These are phyloP conservation scores for Cavia porcellus DNA, from an alignment of 2,113 vertebrate genomes.

Conservation along the genomic window DNA sequence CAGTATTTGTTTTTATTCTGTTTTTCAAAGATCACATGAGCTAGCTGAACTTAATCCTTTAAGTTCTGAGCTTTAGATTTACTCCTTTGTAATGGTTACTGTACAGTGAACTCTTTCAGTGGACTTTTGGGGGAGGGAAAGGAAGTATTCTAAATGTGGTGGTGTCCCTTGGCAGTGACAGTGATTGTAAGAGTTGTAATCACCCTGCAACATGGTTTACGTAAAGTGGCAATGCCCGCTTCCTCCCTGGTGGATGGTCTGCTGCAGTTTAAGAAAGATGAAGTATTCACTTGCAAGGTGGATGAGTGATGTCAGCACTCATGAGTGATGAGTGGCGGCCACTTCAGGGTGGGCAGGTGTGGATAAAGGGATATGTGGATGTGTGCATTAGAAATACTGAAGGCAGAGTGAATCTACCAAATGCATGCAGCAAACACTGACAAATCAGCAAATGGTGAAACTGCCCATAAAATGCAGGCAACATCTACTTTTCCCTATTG, in stretches of 20 bases:
- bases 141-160: neutral
- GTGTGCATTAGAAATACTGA: no score
- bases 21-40: neutral
- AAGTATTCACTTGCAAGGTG: neutral
- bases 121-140: neutral
- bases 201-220: neutral
- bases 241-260: neutral
- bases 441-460: no score
- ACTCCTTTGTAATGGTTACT: neutral
- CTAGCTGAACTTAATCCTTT: neutral
- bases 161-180: neutral
- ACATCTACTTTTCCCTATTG: neutral
- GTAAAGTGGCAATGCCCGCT: neutral
- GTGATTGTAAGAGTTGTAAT: neutral
- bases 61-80: neutral
- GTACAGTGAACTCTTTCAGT: neutral
- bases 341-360: no score
- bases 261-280: neutral
- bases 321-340: neutral
- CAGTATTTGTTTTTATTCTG: neutral
- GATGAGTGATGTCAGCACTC: neutral
- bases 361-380: neutral
- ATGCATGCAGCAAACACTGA: neutral
- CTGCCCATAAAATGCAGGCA: neutral
- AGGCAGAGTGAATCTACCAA: fast-evolving